A percentile compares a stretch with the other conserved stretches of the same genome.
Evolutionary conservation across 2,113 vertebrate species (phyloP).

Genomic region (Megaleporinus macrocephalus): DNA sequence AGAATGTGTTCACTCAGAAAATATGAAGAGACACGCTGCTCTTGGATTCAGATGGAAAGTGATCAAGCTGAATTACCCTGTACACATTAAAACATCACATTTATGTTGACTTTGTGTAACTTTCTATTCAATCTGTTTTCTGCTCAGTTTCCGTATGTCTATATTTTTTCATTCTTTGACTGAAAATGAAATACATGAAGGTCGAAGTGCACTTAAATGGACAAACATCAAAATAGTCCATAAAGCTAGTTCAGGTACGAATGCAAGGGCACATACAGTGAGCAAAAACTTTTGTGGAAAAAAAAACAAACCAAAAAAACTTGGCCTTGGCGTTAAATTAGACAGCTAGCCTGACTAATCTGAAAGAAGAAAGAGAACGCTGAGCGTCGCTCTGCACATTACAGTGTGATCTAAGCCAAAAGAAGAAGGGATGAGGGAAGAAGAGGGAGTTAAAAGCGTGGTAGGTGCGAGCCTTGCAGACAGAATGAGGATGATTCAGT

Average conservation of each 20-base stretch:
- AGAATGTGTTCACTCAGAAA: no score
- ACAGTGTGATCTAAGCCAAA: neutral
- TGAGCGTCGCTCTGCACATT: neutral
- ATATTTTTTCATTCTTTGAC: no score
- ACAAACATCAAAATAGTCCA: neutral
- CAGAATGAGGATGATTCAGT: slow-evolving; percentile 43
- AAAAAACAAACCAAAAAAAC: neutral
- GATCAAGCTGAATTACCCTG: no score
- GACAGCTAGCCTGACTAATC: neutral
- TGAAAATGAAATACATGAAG: no score
- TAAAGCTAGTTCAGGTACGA: neutral
- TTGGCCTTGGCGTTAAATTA: neutral
- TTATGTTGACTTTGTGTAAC: no score
- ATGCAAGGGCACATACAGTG: neutral
- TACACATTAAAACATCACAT: no score
- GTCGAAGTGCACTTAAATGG: neutral
- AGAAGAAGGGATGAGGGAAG: neutral
- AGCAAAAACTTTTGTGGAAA: neutral
- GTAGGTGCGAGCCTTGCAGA: slow-evolving; percentile 12
- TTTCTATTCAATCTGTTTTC: no score
- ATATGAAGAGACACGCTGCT: no score
- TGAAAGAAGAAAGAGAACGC: neutral
- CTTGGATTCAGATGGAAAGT: no score
- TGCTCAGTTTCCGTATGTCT: no score
- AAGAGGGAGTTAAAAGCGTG: neutral